Conservation (phyloP, 2,888 invertebrate genomes). For the Lamellibrachia satsuma region DNA sequence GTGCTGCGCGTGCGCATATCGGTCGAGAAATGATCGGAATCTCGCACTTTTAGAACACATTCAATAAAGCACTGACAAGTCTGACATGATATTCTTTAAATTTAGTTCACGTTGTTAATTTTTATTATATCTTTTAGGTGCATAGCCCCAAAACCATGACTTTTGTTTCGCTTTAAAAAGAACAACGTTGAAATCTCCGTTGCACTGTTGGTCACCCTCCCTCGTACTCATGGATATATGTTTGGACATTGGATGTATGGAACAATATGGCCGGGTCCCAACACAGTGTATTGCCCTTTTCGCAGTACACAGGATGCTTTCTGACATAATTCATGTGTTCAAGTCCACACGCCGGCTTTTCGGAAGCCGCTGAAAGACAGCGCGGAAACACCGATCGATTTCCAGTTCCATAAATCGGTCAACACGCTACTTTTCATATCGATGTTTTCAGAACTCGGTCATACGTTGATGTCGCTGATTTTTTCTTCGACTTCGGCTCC, state of each 20-base stretch:
- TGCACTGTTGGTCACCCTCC: neutral
- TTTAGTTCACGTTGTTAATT: too few relatives aligned
- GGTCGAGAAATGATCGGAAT: too few relatives aligned
- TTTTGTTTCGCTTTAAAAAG: too few relatives aligned
- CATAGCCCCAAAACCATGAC: too few relatives aligned
- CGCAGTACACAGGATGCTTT: neutral
- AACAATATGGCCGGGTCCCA: neutral
- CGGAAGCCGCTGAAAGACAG: neutral
- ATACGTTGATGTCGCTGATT: neutral
- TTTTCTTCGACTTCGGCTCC: neutral
- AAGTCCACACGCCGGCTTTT: neutral
- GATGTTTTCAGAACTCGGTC: constrained; percentile 17
- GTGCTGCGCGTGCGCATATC: too few relatives aligned
- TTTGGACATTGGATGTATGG: neutral
- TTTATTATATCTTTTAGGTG: too few relatives aligned
- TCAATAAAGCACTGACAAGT: too few relatives aligned
- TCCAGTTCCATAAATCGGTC: neutral
- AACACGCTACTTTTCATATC: neutral
- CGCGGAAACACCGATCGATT: neutral
- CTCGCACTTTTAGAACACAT: too few relatives aligned
- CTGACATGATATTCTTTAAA: too few relatives aligned
- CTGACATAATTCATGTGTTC: neutral
- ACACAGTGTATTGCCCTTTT: neutral
- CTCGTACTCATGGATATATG: neutral
- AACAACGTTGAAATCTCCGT: too few relatives aligned